Evolutionary conservation across 2,888 invertebrate genomes (phyloP), one percentile per base, ranked within the genome.

Genomic region (Heteropelma amictum): DNA sequence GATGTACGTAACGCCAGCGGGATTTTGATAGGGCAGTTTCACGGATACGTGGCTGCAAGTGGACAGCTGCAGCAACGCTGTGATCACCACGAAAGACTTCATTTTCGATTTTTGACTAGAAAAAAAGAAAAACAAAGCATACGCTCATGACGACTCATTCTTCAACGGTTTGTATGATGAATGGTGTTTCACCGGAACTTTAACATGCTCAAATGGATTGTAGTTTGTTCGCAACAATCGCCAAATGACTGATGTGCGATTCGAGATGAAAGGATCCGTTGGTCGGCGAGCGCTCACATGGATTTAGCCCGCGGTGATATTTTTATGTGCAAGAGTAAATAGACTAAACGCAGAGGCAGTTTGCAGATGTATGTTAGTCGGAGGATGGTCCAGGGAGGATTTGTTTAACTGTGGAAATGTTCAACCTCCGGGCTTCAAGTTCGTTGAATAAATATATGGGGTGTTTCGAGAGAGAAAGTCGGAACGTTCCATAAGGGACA

Each of bases 1-100:
- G 17, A 91, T 83, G 81, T 91, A 91, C 17, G 90, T 91, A 7
- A 92, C 91, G 76, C 91, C 91, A 3, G 92, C 92, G 4, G 92
- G 91, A 87, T 90, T 91, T 33, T 88, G 81, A 80, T 89, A 91
- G n/a, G 90, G 89, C 84, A 90, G 87, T 47, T 86, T 84, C n/a
- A 90, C 86, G 17, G 86, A 79, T 51, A 87, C 87, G 64, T 85
- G 84, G 23, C 88, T 85, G 65, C 86, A 79, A 6, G 83, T 70
- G 8, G 83, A 83, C 8, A 84, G 75, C 53, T 87, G 86, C 79
- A 88, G 82, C 79, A 89, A 53, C 1, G 86, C 84, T 61, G 84
- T 85, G 21, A 87, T 67, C 60, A 86, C 80, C 76, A 87, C 77
- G 65, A 87, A 81, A 12, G 82, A 68, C 80, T 85, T 86, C 89